These are phyloP conservation scores for Embiotoca jacksoni DNA, from an alignment of 2,113 vertebrate species.

Conservation along the genomic window DNA sequence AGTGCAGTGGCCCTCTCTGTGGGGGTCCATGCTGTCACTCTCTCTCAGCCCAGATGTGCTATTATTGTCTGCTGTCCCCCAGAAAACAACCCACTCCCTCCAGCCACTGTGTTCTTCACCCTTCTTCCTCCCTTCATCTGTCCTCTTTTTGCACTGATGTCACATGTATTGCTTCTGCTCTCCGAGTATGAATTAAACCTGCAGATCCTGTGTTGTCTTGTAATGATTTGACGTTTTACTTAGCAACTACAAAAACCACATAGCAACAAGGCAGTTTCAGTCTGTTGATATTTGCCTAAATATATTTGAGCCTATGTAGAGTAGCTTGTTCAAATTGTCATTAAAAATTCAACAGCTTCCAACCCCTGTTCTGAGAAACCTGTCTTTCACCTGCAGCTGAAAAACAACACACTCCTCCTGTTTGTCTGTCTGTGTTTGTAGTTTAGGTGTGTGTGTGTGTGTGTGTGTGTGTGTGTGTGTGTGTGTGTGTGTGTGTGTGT, in stretches of 20 bases:
- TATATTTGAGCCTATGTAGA: neutral
- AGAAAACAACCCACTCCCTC: too few species aligned
- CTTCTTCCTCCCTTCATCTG: neutral
- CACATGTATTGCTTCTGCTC: neutral
- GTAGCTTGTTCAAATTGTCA: neutral
- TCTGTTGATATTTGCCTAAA: conserved; percentile 5
- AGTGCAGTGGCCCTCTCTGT: conserved; percentile 9
- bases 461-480: neutral
- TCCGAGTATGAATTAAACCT: neutral
- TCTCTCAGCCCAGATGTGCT: conserved; percentile 1
- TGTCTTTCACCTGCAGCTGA: conserved; percentile 41
- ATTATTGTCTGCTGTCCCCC: neutral
- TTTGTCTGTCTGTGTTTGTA: neutral
- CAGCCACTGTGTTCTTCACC: neutral
- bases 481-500: neutral
- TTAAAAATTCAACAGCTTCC: neutral
- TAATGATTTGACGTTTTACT: neutral
- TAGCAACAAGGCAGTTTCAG: neutral
- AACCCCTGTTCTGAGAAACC: neutral
- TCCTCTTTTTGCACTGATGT: neutral
- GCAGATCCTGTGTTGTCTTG: neutral
- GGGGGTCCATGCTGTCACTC: conserved; percentile 19
- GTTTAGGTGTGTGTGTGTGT: neutral
- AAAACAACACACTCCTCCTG: conserved; percentile 41
- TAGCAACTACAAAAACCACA: conserved; percentile 4